Base-by-base conservation (phyloP, 2,888 invertebrate species). In the Perithous albicinctus region DNA sequence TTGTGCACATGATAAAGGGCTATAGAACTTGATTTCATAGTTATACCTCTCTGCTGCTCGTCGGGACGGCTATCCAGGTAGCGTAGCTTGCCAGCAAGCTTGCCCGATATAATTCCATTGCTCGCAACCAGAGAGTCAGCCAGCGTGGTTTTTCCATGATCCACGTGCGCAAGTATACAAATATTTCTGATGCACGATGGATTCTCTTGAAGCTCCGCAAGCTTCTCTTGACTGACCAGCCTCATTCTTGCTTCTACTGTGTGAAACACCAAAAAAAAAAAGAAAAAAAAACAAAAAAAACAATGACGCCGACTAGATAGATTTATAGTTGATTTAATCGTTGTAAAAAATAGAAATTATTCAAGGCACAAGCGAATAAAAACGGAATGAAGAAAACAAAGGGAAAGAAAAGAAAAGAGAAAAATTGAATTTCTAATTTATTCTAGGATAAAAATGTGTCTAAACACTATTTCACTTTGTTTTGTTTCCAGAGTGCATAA, bases 1-100 rank as follows among this genome's bases (percentile, higher is more conserved):
- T 93, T 93, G 70, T 94, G 90, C 73, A 93, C 92, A 90, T 97
- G 97, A 85, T 96, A 95, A 12, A 99, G 93, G 0, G 98, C 96
- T 83, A 99, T 98, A 80, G 98, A 97, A 92, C 98, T 98, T 77
- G 99, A 98, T 93, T 99, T 99, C 99, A 99, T 99, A 0, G 99
- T 99, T 64, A 99, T 99, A 51, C 99, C 99, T 80, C 99, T 94
- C 89, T 97, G 95, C 92, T 99, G 99, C 92, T 99, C 99, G 93
- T 99, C 99, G 73, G 96, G 96, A 74, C 99, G 94, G 90, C 98
- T 98, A 92, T 99, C 99, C 95, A 99, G 94, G 90, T 99, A 99
- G 6, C 98, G 94, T 59, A 98, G 94, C 92, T 97, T 97, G 2
- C 99, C 99, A 10, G 98, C 98, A 94, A 98, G 95, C 89, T 96